Base-by-base conservation (phyloP, 1,140 invertebrate species). In the Andrena cerasifolii region DNA sequence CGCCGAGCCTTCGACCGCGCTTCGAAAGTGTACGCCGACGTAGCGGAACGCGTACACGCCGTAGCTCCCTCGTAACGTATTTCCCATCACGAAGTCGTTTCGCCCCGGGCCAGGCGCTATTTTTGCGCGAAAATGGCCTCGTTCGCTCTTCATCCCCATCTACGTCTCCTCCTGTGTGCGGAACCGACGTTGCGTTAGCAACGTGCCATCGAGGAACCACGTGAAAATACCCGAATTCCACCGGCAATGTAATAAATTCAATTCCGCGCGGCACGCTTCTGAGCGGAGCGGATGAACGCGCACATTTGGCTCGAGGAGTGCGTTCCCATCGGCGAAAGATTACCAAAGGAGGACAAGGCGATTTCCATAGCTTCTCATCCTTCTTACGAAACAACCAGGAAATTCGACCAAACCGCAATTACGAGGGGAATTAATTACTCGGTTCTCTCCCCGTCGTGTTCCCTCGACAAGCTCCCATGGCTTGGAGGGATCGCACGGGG, bases 121-220 rank as follows among this genome's bases (percentile, higher is more conserved):
- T 84, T 83, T 83, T 83, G 59, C 68, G 49, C 53, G 82, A 83
- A 83, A 84, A 84, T 84, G 77, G 82, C 81, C 80, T 83, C 76
- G 82, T 83, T 83, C 78, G 82, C 80, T 45, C 51, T 51, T 18
- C 62, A 28, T 14, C 36, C 58, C n/a, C 40, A n/a, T n/a, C n/a
- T n/a, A n/a, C n/a, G n/a, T n/a, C n/a, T 26, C 43, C 67, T 47
- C 51, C 33, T 33, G 24, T 33, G 28, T n/a, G 40, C 21, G 65
- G 45, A 45, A 61, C 61, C 61, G n/a, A 10, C 54, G 63, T 70
- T 59, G 62, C 54, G 65, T 62, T n/a, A 79, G 58, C 77, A 67
- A 80, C 75, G 53, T 58, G 26, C 71, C 47, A 83, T 67, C 77
- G 71, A 76, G 61, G n/a, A 80, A 51, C 80, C 76, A 51, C 80